Base-by-base conservation (phyloP, 2,797 vertebrate species). In the Glossophaga mutica region DNA sequence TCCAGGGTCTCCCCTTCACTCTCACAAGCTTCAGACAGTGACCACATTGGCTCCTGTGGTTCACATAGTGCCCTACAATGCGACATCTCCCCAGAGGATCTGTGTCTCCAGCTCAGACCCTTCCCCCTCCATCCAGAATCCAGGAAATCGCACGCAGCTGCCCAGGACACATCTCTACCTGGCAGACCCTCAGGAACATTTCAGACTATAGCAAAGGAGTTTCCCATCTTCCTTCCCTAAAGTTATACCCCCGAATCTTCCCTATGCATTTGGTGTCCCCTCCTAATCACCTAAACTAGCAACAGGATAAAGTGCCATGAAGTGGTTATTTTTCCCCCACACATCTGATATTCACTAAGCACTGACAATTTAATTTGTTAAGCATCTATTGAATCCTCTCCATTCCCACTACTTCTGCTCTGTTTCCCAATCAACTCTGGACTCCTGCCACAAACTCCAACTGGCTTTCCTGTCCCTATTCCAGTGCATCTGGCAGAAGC, bases 11-110 rank as follows among this genome's bases (percentile, higher is more conserved):
- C 3, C 3, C 67, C 3, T 37, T 89, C 22, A 21, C 9, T 62
- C 18, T 70, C 77, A 39, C 14, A 52, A 50, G 77, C 29, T 10
- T 81, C 29, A 34, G 7, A 9, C n/a, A 46, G 24, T 8, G 46
- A 26, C 10, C 5, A 11, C 0, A 1, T 3, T 2, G 10, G 32
- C n/a, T 57, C 21, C 59, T 3, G 5, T 6, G 48, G 50, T 9
- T 37, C 73, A n/a, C 16, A 37, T 1, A n/a, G 5, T 12, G n/a
- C 14, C 52, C 22, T 22, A 24, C 42, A 48, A 29, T 1, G 6
- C 4, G 2, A 46, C 18, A 65, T 5, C 8, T 52, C 34, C 22
- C 19, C 34, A 37, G 24, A 22, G 3, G 29, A 26, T 42, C 37
- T 34, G 59, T 19, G 2, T 37, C 19, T 87, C 34, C 24, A 32